Conservation (phyloP, 2,113 vertebrate species). For the Hylia prasina region DNA sequence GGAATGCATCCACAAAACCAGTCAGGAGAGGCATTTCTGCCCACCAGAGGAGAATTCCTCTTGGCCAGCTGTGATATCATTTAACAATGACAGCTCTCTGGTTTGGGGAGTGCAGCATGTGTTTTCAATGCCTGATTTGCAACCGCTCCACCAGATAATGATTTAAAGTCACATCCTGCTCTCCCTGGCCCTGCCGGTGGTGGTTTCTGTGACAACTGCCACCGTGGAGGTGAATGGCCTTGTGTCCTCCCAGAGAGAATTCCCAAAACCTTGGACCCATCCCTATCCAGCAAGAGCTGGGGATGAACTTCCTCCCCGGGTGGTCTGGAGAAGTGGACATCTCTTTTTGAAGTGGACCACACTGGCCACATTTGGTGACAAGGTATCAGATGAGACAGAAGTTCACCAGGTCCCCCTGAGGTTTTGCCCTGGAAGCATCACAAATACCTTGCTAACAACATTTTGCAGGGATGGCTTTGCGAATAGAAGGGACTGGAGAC, state of each 20-base stretch:
- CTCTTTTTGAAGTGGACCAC: background rate
- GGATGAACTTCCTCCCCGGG: background rate
- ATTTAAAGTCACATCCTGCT: background rate
- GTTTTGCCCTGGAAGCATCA: background rate
- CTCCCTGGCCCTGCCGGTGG: accelerated
- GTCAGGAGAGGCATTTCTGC: slow-evolving; percentile 16
- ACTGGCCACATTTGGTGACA: background rate
- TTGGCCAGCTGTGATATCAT: slow-evolving; percentile 25
- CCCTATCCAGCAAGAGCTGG: background rate
- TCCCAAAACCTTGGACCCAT: background rate
- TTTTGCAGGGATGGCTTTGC: background rate
- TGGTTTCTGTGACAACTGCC: background rate
- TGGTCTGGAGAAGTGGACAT: background rate
- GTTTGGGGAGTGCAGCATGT: background rate
- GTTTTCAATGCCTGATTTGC: background rate
- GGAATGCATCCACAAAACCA: background rate
- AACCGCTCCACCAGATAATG: background rate
- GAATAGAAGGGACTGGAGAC: background rate
- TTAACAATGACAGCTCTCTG: background rate
- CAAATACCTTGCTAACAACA: background rate
- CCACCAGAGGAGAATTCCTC: slow-evolving; percentile 36
- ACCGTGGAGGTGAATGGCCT: background rate
- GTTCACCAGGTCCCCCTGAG: background rate
- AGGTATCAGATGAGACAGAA: background rate
- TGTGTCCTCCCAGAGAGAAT: background rate